These are phyloP conservation scores for Drosophila paranaensis DNA, from an alignment of 2,888 invertebrate species.

Conservation along the genomic window DNA sequence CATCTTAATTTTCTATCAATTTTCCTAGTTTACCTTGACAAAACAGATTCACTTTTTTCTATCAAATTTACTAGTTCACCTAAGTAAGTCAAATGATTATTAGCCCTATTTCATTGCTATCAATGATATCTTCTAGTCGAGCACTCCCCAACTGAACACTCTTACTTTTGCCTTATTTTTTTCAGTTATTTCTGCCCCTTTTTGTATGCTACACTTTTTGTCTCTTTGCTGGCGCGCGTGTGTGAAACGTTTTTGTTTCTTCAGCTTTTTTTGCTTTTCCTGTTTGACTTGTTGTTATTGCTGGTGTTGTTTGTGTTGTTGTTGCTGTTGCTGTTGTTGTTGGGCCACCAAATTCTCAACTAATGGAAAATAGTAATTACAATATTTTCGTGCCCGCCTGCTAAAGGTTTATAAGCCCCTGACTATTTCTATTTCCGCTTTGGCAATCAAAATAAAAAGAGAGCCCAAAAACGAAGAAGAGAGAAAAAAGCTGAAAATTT, in stretches of 20 bases:
- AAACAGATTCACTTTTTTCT: no score
- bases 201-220: slow-evolving; percentile 43
- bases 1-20: no score
- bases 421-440: slow-evolving; percentile 24
- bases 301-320: neutral
- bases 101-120: neutral
- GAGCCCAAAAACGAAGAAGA: neutral
- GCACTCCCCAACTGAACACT: neutral
- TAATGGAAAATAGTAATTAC: slow-evolving; percentile 80
- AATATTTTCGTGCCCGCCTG: slow-evolving; percentile 55
- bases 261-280: neutral
- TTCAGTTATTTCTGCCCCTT: slow-evolving; percentile 35
- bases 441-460: neutral
- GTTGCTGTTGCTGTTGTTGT: slow-evolving; percentile 7
- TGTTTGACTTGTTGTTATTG: slow-evolving; percentile 29
- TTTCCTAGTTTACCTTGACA: neutral
- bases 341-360: slow-evolving; percentile 44
- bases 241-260: slow-evolving; percentile 23
- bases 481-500: neutral
- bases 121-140: neutral
- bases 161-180: neutral
- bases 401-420: slow-evolving; percentile 26
- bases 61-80: neutral
- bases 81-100: no score
- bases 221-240: slow-evolving; percentile 20